Evolutionary conservation across 2,888 invertebrate species (phyloP), one percentile per base, ranked within the genome.

Genomic region (Dioctria rufipes): DNA sequence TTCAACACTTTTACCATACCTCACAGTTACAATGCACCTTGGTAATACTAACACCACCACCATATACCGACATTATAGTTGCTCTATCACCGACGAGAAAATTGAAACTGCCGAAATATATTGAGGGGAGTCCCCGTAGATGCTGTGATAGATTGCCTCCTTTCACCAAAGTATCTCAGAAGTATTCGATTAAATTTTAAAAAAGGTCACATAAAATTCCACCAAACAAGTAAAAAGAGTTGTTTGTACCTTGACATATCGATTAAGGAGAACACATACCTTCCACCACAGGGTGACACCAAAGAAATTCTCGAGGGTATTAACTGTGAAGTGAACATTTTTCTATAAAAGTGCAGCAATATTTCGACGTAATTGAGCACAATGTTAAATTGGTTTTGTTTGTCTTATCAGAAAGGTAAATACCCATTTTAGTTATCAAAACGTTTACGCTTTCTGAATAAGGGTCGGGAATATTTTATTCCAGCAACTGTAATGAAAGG

Each of bases 301-400:
- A 25, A 13, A 40, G 67, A 67, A 42, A 67, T 43, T 42, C 46
- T 13, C 25, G 25, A 25, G 13, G 39, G 9, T 4, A 39, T n/a
- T 4, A 37, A n/a, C 49, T n/a, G 67, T 13, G 37, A 71, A 49
- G 46, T 39, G 40, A 54, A 37, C 46, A 71, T 71, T 71, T 71
- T 71, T 71, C 51, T 71, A 51, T 51, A 51, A 37, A 71, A 54
- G 40, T 67, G 46, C 25, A 43, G 67, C 67, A 67, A 67, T 67
- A 67, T 67, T 67, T 67, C 67, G 43, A 67, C 54, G 71, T 71
- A 71, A 71, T 71, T 71, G 71, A 51, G 54, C 54, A 71, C 42
- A 51, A 71, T 39, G 71, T 54, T 54, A 71, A 51, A 71, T 71
- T 71, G 40, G 71, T 51, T 54, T 51, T 71, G 54, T 67, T 71